Evolutionary conservation across 2,797 vertebrate species (phyloP).

Genomic region (Tauraco hartlaubi): DNA sequence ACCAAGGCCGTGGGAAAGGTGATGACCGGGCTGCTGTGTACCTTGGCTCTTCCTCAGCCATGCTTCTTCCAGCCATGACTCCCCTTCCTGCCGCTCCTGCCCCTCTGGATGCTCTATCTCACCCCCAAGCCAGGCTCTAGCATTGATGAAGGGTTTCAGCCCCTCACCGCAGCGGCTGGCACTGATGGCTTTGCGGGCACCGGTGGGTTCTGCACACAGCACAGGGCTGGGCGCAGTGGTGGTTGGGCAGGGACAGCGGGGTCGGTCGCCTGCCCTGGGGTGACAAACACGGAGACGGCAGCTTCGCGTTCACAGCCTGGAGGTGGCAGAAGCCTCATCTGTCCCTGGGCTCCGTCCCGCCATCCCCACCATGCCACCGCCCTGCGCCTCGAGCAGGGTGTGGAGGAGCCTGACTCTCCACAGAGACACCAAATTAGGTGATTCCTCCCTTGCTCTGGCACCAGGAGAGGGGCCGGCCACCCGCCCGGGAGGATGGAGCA

Average conservation of each 20-base stretch:
- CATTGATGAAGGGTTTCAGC: neutral
- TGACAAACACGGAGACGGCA: neutral
- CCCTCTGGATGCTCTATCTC: neutral
- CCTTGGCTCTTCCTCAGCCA: neutral
- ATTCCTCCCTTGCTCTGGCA: neutral
- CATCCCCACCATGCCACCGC: neutral
- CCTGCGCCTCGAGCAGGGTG: accelerated
- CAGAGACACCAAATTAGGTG: neutral
- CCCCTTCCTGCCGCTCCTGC: neutral
- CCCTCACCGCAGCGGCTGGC: accelerated
- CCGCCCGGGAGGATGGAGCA: neutral
- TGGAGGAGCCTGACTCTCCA: neutral
- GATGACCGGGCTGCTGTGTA: neutral
- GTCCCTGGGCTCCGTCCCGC: neutral
- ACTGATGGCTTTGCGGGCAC: accelerated
- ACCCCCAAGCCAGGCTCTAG: too few species aligned
- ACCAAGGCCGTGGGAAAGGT: neutral
- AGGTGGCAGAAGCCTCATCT: neutral
- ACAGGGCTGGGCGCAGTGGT: neutral
- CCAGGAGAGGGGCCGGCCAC: neutral
- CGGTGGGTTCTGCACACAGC: accelerated
- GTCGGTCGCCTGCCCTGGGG: neutral
- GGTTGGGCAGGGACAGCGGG: neutral
- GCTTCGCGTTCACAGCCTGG: neutral
- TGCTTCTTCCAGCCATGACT: neutral